A percentile compares a stretch with the other conserved stretches of the same genome.
These are phyloP conservation scores for Drosophila longiperda DNA, from an alignment of 2,888 invertebrate genomes.

Conservation along the genomic window DNA sequence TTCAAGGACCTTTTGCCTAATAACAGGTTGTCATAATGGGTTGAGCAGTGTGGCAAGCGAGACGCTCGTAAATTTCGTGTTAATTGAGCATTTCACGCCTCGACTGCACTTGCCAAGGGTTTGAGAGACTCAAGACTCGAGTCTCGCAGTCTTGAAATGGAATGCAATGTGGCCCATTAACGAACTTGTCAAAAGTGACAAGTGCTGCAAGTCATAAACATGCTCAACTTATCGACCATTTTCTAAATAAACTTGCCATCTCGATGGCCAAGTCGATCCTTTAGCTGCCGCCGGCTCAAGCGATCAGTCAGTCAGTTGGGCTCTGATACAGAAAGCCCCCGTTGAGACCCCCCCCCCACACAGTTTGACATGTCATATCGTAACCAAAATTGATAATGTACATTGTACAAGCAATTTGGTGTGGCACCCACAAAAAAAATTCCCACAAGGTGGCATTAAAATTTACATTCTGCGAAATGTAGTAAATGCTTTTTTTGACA, in stretches of 20 bases:
- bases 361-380: constrained; percentile 48
- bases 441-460: constrained; percentile 48
- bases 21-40: constrained; percentile 69
- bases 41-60: constrained; percentile 43
- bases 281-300: constrained; percentile 17
- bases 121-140: background rate
- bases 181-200: constrained; percentile 82
- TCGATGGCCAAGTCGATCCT: constrained; percentile 51
- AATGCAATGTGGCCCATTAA: constrained; percentile 65
- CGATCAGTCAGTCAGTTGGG: constrained; percentile 18
- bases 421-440: constrained; percentile 8
- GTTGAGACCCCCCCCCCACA: constrained; percentile 28
- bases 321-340: constrained; percentile 34
- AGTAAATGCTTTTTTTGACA: constrained; percentile 74
- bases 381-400: constrained; percentile 58
- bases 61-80: constrained; percentile 80
- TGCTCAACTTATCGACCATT: constrained; percentile 73
- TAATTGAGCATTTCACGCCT: constrained; percentile 84
- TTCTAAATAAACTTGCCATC: constrained; percentile 46
- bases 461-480: constrained; percentile 48
- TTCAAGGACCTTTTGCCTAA: constrained; percentile 74
- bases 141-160: constrained; percentile 17
- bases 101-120: constrained; percentile 43
- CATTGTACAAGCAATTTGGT: constrained; percentile 13
- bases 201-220: constrained; percentile 79